These are phyloP conservation scores for Lacerta bilineata DNA, from an alignment of 2,797 vertebrate species.

Conservation along the genomic window DNA sequence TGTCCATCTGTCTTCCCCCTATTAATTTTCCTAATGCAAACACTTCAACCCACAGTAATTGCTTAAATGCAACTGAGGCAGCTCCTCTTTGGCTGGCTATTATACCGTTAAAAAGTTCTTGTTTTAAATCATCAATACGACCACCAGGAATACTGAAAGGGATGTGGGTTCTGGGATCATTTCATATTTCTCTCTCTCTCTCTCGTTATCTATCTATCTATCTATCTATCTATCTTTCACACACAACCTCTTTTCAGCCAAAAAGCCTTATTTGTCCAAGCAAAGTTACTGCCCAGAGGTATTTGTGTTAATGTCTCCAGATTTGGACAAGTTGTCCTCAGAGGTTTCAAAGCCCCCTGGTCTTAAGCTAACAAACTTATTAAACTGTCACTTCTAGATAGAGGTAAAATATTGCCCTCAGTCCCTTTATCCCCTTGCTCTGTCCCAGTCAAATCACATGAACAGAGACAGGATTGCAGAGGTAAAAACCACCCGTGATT, in stretches of 20 bases:
- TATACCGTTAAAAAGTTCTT: constrained; percentile 34
- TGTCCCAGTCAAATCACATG: constrained; percentile 13
- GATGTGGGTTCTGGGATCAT: constrained; percentile 43
- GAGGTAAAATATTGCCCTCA: constrained; percentile 32
- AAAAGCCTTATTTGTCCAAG: constrained; percentile 47
- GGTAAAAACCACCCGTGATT: background rate
- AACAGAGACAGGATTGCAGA: constrained; percentile 20
- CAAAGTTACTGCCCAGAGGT: constrained; percentile 61
- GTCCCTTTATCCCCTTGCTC: constrained; percentile 2
- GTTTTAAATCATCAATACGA: constrained; percentile 28
- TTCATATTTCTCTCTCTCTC: constrained; percentile 62
- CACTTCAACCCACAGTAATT: constrained; percentile 30
- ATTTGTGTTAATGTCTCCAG: constrained; percentile 63
- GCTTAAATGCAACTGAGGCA: constrained; percentile 24
- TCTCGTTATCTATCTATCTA: no score
- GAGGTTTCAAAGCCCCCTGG: constrained; percentile 58
- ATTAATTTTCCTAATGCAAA: background rate
- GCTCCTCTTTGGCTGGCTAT: constrained; percentile 33
- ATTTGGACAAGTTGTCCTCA: constrained; percentile 67
- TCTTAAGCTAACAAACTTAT: constrained; percentile 69
- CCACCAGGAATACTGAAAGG: constrained; percentile 44
- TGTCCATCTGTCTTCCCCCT: background rate
- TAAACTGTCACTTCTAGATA: constrained; percentile 70
- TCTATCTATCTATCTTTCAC: background rate
- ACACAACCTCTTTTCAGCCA: constrained; percentile 32